Percentiles rank a stretch among this genome's conserved stretches.
These are phyloP conservation scores for Temnothorax ravouxi DNA, from an alignment of 2,888 invertebrate genomes.

Conservation along the genomic window DNA sequence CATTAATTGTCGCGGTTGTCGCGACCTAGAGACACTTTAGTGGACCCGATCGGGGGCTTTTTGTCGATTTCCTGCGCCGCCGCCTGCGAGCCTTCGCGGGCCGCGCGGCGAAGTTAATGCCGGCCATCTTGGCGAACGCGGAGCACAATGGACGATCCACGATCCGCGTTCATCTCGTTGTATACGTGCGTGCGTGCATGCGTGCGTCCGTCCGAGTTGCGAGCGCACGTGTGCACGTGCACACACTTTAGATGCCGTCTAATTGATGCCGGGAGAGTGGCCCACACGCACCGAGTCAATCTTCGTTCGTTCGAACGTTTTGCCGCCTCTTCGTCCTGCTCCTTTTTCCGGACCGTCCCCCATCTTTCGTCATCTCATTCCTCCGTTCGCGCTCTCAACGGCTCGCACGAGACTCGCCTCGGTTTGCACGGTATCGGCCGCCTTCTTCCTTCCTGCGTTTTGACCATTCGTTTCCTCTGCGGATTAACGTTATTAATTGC, in stretches of 20 bases:
- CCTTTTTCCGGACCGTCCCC: conserved; percentile 54
- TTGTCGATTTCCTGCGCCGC: conserved; percentile 68
- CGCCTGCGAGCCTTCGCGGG: conserved; percentile 51
- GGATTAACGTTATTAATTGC: conserved; percentile 72
- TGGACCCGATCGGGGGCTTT: conserved; percentile 59
- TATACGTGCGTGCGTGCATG: conserved; percentile 36
- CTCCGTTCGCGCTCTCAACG: conserved; percentile 6
- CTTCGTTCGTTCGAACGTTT: conserved; percentile 73
- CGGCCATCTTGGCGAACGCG: conserved; percentile 82
- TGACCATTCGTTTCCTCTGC: conserved; percentile 8
- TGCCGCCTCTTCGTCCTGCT: conserved; percentile 71
- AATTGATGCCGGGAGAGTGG: conserved; percentile 80
- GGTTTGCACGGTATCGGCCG: conserved; percentile 34
- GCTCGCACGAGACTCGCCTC: conserved; percentile 20
- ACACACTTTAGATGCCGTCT: conserved; percentile 79
- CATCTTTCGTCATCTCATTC: conserved; percentile 30
- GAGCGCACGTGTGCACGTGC: conserved; percentile 64
- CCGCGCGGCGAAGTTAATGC: conserved; percentile 47
- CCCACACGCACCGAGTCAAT: conserved; percentile 81
- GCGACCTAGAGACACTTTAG: conserved; percentile 67
- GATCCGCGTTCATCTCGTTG: conserved; percentile 54
- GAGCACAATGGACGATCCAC: conserved; percentile 75
- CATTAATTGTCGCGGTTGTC: conserved; percentile 79
- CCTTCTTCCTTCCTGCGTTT: not conserved
- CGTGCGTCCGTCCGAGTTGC: conserved; percentile 22